Conservation (phyloP, 2,113 vertebrate genomes). For the Chionis minor region DNA sequence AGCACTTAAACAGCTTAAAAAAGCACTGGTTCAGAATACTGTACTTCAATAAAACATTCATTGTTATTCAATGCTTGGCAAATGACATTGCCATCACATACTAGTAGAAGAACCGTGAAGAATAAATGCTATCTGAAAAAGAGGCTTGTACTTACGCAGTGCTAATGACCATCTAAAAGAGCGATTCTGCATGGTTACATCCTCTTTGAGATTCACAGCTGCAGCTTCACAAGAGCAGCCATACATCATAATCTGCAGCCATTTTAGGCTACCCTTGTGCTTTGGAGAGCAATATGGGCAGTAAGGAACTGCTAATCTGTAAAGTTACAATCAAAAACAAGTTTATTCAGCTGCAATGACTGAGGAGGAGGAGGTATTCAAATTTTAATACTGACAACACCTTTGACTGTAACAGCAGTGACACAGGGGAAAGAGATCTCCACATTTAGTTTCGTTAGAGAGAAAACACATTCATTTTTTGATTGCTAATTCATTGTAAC, state of each 20-base stretch:
- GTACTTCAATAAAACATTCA: conserved; percentile 59
- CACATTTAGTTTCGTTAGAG: neutral
- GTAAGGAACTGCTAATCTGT: neutral
- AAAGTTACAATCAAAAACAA: neutral
- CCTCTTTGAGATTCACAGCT: conserved; percentile 49
- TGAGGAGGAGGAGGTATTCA: neutral
- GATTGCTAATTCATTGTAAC: neutral
- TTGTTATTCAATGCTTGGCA: conserved; percentile 57
- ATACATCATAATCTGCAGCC: conserved; percentile 63
- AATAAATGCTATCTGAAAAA: conserved; percentile 42
- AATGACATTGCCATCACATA: conserved; percentile 24
- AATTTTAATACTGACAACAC: neutral
- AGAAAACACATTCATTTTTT: neutral
- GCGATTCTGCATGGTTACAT: conserved; percentile 40
- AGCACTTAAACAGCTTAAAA: conserved; percentile 41
- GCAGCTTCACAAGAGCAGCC: conserved; percentile 36
- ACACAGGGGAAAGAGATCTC: neutral
- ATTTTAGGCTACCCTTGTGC: conserved; percentile 48
- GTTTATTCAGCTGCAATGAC: neutral
- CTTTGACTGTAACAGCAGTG: neutral
- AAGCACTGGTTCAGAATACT: conserved; percentile 43
- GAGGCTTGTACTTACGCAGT: conserved; percentile 2
- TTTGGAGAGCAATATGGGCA: conserved; percentile 2
- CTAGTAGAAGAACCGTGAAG: conserved; percentile 29
- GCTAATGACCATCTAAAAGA: conserved; percentile 45